Evolutionary conservation across 1,140 invertebrate species (phyloP).

Genomic region (Panagrolaimus sp.): DNA sequence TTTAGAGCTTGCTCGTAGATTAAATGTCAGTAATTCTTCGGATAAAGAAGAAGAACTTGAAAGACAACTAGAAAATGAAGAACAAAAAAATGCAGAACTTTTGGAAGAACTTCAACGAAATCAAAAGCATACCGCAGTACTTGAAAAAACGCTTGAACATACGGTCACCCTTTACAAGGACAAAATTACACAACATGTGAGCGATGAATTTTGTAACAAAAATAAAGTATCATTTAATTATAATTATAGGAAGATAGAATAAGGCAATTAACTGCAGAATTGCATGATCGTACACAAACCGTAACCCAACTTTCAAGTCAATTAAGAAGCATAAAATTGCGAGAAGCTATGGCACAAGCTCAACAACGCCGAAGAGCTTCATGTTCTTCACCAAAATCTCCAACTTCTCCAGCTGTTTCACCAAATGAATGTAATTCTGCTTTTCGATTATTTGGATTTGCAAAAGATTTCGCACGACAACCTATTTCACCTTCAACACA

Average conservation of each 20-base stretch:
- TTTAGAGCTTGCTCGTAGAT: not conserved
- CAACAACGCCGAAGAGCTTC: conserved; percentile 20
- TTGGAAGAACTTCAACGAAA: conserved; percentile 12
- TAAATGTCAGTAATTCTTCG: not conserved
- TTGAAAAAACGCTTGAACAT: not conserved
- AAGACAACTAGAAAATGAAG: conserved; percentile 9
- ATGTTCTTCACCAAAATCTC: conserved; percentile 10
- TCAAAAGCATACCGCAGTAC: not conserved
- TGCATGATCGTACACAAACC: conserved; percentile 19
- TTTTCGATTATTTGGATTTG: conserved; percentile 7
- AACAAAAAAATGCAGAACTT: conserved; percentile 5
- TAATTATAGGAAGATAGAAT: conserved; percentile 19
- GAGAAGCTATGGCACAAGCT: conserved; percentile 24
- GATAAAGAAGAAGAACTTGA: conserved; percentile 5
- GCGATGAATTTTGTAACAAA: not conserved
- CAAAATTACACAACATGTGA: conserved; percentile 18
- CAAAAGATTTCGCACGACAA: not conserved
- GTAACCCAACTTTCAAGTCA: conserved; percentile 23
- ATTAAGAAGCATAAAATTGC: conserved; percentile 13
- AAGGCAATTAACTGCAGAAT: conserved; percentile 11
- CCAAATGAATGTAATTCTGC: not conserved
- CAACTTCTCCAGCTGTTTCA: conserved; percentile 11
- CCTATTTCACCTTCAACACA: conserved; percentile 4
- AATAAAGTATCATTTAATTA: not conserved
- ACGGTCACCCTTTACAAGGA: conserved; percentile 12